Evolutionary conservation across 2,797 vertebrate genomes (phyloP).

Genomic region (Euphonia xanthogaster): DNA sequence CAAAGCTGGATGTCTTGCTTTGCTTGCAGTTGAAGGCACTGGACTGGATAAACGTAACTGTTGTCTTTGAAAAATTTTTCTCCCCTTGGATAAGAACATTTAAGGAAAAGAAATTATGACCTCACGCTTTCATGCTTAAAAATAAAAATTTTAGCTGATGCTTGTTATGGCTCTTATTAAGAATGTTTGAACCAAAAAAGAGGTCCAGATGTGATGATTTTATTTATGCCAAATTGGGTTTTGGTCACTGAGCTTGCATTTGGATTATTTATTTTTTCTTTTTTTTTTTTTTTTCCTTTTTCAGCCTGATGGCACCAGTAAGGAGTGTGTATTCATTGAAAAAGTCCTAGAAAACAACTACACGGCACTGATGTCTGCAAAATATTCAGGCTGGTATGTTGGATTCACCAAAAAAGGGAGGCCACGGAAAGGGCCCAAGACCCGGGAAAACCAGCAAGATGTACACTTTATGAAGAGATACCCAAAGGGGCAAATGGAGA

Average conservation of each 20-base stretch:
- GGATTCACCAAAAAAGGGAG: slow-evolving; percentile 89
- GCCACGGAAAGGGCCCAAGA: slow-evolving; percentile 84
- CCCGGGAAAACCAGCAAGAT: slow-evolving; percentile 86
- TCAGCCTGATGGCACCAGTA: slow-evolving; percentile 82
- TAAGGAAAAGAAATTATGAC: not conserved
- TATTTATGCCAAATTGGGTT: slow-evolving; percentile 3
- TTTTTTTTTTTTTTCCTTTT: not conserved
- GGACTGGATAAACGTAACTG: not conserved
- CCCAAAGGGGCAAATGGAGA: slow-evolving; percentile 82
- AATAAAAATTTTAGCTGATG: slow-evolving; percentile 2
- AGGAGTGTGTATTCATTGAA: slow-evolving; percentile 88
- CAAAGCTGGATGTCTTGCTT: not conserved
- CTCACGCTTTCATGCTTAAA: not conserved
- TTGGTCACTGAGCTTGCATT: not conserved
- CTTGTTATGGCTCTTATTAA: not conserved
- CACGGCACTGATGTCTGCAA: slow-evolving; percentile 87
- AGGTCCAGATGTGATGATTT: slow-evolving; percentile 13
- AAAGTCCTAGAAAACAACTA: slow-evolving; percentile 90
- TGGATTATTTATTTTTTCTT: not conserved
- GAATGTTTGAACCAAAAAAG: not conserved
- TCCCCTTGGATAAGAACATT: not conserved
- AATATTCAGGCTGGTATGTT: slow-evolving; percentile 85
- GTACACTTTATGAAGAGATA: slow-evolving; percentile 91
- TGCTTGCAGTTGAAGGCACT: not conserved
- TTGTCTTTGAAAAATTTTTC: not conserved